Percentiles rank a stretch among this genome's conserved stretches.
Conservation (phyloP, 1,140 invertebrate genomes). For the Andricus grossulariae region DNA sequence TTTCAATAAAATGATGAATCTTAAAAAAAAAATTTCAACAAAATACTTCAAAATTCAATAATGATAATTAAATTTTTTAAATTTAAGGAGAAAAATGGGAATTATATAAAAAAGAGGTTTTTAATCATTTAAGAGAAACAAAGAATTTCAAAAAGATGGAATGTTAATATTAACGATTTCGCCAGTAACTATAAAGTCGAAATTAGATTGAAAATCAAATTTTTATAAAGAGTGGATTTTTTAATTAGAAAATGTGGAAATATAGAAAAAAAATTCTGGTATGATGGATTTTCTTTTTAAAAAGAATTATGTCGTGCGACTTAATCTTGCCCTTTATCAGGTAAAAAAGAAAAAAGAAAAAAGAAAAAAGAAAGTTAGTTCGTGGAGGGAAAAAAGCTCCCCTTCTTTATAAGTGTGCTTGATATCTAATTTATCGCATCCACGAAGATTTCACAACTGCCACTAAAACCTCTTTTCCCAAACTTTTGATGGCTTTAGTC, state of each 20-base stretch:
- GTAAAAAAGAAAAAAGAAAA: background rate
- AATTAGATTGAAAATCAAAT: no score
- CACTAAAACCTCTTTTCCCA: background rate
- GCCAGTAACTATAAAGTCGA: no score
- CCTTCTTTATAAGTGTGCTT: slow-evolving; percentile 26
- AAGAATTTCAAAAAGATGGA: no score
- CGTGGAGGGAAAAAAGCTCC: background rate
- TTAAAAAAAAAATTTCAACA: no score
- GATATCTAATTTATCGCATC: slow-evolving; percentile 26
- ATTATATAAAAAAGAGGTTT: no score
- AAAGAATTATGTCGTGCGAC: slow-evolving; percentile 3
- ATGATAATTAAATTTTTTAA: no score
- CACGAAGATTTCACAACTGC: slow-evolving; percentile 26
- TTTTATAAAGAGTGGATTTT: no score
- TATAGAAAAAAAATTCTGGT: background rate
- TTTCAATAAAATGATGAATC: no score
- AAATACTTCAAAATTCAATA: no score
- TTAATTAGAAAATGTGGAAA: background rate
- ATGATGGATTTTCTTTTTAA: slow-evolving; percentile 3
- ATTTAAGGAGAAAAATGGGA: no score
- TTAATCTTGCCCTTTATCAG: slow-evolving; percentile 23
- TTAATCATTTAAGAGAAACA: no score
- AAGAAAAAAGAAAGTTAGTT: background rate
- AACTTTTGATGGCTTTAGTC: slow-evolving; percentile 30
- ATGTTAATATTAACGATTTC: no score